These are phyloP conservation scores for Acanthosepion lycidas DNA, from an alignment of 2,888 invertebrate genomes.

Conservation along the genomic window DNA sequence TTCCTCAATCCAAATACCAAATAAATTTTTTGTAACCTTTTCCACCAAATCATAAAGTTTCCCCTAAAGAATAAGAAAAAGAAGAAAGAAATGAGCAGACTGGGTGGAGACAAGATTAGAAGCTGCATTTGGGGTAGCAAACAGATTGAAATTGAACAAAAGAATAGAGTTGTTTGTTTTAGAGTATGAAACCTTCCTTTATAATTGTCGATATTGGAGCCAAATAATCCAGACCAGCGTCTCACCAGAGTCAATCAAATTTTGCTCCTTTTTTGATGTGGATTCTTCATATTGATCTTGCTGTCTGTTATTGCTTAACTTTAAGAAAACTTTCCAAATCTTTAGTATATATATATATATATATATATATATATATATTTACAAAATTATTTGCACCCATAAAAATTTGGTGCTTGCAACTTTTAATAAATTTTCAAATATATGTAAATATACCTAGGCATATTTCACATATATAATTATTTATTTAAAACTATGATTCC, in stretches of 20 bases:
- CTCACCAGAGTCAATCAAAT: neutral
- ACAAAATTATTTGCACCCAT: no score
- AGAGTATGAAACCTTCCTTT: neutral
- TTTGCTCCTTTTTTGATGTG: neutral
- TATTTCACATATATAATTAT: neutral
- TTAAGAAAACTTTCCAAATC: no score
- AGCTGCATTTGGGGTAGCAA: neutral
- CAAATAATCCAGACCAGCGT: neutral
- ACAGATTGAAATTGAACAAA: neutral
- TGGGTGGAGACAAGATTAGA: neutral
- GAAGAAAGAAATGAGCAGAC: neutral
- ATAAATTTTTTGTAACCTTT: neutral
- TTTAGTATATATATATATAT: neutral
- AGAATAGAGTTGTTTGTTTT: neutral
- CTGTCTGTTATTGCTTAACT: slow-evolving; percentile 8
- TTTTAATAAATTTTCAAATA: no score
- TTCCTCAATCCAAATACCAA: no score
- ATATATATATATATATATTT: neutral
- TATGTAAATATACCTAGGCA: no score
- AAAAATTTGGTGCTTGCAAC: no score
- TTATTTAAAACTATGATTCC: no score
- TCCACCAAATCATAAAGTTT: neutral
- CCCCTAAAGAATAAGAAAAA: neutral
- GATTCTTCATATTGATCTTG: neutral
- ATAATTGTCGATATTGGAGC: neutral